Evolutionary conservation across 1,140 invertebrate species (phyloP).

Genomic region (Eupeodes corollae): DNA sequence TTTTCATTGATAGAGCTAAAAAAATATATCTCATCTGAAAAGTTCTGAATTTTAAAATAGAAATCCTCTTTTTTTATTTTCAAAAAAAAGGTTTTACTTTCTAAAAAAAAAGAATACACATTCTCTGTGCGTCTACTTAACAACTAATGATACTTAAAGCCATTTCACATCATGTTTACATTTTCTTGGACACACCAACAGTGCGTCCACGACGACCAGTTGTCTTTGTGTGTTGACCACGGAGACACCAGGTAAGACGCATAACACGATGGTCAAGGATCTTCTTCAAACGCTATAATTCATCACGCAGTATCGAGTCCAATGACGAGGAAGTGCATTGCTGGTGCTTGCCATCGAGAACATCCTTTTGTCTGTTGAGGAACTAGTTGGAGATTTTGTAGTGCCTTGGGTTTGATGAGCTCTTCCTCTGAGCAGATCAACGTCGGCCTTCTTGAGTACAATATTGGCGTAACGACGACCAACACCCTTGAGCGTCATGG

Average conservation of each 20-base stretch:
- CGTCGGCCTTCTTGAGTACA: too few relatives aligned
- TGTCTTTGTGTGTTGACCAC: constrained; percentile 98
- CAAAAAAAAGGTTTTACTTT: too few relatives aligned
- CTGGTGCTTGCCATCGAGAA: constrained; percentile 95
- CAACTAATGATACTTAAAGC: too few relatives aligned
- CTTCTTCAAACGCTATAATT: constrained; percentile 95
- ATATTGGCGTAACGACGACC: too few relatives aligned
- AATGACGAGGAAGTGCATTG: constrained; percentile 88
- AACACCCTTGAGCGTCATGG: constrained; percentile 98
- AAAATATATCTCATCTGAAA: too few relatives aligned
- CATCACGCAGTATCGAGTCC: constrained; percentile 96
- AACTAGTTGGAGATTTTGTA: constrained; percentile 99
- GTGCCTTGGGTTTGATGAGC: constrained; percentile 88
- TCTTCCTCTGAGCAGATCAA: constrained; percentile 96
- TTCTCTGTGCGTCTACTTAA: too few relatives aligned
- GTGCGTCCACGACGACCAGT: constrained; percentile 95
- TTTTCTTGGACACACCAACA: constrained; percentile 99
- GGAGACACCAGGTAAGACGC: constrained; percentile 95
- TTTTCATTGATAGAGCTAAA: too few relatives aligned
- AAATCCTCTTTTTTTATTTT: too few relatives aligned
- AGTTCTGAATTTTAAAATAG: too few relatives aligned
- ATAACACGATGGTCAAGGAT: constrained; percentile 92
- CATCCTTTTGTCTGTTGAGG: constrained; percentile 98
- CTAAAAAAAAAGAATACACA: too few relatives aligned
- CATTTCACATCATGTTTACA: too few relatives aligned